A percentile compares a stretch with the other conserved stretches of the same genome.
These are phyloP conservation scores for Cebidichthys violaceus DNA, from an alignment of 2,113 vertebrate species.

Conservation along the genomic window DNA sequence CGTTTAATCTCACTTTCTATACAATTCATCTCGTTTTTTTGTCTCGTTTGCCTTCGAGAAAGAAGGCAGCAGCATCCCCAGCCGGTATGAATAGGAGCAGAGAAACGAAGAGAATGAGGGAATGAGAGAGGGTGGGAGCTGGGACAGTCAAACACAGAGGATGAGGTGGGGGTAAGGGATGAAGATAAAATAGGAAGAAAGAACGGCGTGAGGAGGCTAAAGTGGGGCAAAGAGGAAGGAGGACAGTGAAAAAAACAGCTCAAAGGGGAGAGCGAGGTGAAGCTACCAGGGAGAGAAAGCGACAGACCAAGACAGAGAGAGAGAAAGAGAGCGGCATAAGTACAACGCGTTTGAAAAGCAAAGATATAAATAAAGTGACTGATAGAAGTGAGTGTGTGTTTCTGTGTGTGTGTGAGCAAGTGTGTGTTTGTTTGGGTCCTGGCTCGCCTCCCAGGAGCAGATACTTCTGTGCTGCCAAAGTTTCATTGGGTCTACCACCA, in stretches of 20 bases:
- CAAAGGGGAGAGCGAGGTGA: conserved; percentile 36
- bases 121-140: conserved; percentile 15
- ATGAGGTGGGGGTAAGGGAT: conserved; percentile 26
- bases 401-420: conserved; percentile 12
- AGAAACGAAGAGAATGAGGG: conserved; percentile 14
- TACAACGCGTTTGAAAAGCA: conserved; percentile 41
- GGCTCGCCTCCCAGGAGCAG: conserved; percentile 62
- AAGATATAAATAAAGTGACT: conserved; percentile 72
- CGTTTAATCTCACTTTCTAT: conserved; percentile 55
- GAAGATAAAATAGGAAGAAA: conserved; percentile 25
- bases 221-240: conserved; percentile 60
- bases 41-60: conserved; percentile 28
- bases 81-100: conserved; percentile 22
- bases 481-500: conserved; percentile 63
- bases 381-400: conserved; percentile 50
- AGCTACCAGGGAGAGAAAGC: conserved; percentile 8
- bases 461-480: conserved; percentile 69
- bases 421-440: conserved; percentile 58
- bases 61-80: conserved; percentile 24
- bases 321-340: conserved; percentile 23
- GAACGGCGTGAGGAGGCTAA: conserved; percentile 38
- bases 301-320: conserved; percentile 14
- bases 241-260: conserved; percentile 45
- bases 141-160: conserved; percentile 18
- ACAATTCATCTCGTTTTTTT: conserved; percentile 29